phyloP scores from a whole-genome alignment of 2,888 invertebrate species.

The Heteromurus nitidus region DNA sequence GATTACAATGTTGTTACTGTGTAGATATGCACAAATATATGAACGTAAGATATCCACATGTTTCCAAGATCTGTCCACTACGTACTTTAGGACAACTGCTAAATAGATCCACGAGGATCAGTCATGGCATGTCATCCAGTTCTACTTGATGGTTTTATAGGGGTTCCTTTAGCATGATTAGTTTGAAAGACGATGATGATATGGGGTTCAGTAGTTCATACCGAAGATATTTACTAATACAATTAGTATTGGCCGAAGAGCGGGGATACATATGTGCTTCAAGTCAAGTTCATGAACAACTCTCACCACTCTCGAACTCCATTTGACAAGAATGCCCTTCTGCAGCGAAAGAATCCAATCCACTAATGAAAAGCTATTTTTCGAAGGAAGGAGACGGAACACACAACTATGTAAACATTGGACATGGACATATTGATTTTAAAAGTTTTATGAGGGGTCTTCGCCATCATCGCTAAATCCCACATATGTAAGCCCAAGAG shows the following conservation, averaged over 20 bases:
- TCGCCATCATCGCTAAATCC: background rate
- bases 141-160: slow-evolving; percentile 18
- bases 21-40: too few species aligned
- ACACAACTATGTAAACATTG: slow-evolving; percentile 59
- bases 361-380: background rate
- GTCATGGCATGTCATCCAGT: background rate
- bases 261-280: slow-evolving; percentile 1
- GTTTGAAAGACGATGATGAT: background rate
- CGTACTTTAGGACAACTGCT: too few species aligned
- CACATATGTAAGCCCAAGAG: slow-evolving; percentile 39
- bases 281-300: slow-evolving; percentile 55
- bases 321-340: slow-evolving; percentile 29
- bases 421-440: slow-evolving; percentile 16
- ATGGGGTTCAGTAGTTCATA: background rate
- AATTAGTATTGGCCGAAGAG: slow-evolving; percentile 4
- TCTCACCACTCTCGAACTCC: slow-evolving; percentile 4
- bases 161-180: background rate
- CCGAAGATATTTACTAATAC: slow-evolving; percentile 10
- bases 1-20: too few species aligned
- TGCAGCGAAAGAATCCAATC: background rate
- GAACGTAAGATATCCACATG: too few species aligned
- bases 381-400: slow-evolving; percentile 23
- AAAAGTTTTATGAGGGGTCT: slow-evolving; percentile 47
- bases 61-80: too few species aligned
- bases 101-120: background rate